Base-by-base conservation (phyloP, 2,797 vertebrate genomes). In the Muscicapa comitata region DNA sequence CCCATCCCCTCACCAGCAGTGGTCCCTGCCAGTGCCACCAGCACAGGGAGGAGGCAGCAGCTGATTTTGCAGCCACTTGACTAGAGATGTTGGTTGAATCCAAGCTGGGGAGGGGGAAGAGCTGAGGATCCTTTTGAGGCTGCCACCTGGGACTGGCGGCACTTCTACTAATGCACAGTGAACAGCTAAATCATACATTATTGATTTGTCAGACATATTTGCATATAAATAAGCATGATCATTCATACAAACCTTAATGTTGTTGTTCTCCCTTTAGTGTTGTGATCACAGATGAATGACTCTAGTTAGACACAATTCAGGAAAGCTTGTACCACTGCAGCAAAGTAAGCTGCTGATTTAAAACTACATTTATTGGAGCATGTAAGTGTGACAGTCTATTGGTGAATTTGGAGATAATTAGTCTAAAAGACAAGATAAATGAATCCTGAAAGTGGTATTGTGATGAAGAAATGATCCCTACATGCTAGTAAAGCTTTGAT, bases 401-500 rank as follows among this genome's bases (percentile, higher is more conserved):
- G 97, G 97, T 97, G 97, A 98, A 98, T 98, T 98, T 97, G 97
- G 92, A 97, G 98, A 99, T 99, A 99, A 99, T 99, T 99, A 99
- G 98, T 98, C 98, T 98, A 98, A 98, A 97, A 98, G 98, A 99
- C 98, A 99, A 99, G 99, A 99, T 99, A 99, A 99, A 99, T 98
- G 98, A 99, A 99, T 98, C 97, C 97, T 98, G 98, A 97, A 98
- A 98, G 97, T 97, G 96, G 97, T 97, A 98, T 97, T 98, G 98
- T 98, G 97, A 97, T 82, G 88, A 97, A 98, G 97, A 95, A 97
- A 97, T 97, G 97, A 97, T 95, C 90, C 96, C 96, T 92, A 91
- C 91, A 89, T 95, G 80, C 94, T 97, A 95, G 93, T 97, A 97
- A 97, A 96, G 97, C 96, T 97, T 97, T 96, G 97, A 96, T 98